These are phyloP conservation scores for Cyclina sinensis DNA, from an alignment of 1,140 invertebrate genomes.

Conservation along the genomic window DNA sequence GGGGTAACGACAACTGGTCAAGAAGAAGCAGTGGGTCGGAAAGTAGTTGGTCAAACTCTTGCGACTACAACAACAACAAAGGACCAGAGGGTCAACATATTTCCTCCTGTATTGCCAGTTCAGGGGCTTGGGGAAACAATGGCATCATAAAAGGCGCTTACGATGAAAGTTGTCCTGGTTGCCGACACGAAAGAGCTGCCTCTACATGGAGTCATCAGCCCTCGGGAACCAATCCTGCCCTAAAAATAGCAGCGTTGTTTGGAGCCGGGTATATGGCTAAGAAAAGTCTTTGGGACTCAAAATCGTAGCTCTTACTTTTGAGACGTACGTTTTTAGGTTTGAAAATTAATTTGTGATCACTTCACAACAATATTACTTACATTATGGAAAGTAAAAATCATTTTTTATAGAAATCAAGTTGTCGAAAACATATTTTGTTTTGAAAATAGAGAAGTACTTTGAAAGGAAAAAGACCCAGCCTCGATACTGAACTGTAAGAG, in stretches of 20 bases:
- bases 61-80: background rate
- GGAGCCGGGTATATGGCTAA: background rate
- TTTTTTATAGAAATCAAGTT: too few relatives aligned
- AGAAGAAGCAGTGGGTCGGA: background rate
- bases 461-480: too few relatives aligned
- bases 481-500: too few relatives aligned
- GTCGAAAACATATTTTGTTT: too few relatives aligned
- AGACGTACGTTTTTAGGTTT: too few relatives aligned
- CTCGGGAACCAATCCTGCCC: background rate
- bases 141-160: background rate
- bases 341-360: too few relatives aligned
- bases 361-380: too few relatives aligned
- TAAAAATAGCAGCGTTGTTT: background rate
- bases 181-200: conserved; percentile 19
- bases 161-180: conserved; percentile 41
- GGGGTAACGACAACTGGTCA: background rate
- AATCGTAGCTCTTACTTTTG: background rate
- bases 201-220: background rate
- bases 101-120: conserved; percentile 11
- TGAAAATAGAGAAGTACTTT: too few relatives aligned
- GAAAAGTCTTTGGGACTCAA: conserved; percentile 27
- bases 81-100: conserved; percentile 30
- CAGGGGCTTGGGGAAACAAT: background rate
- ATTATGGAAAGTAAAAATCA: too few relatives aligned
- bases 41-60: background rate